Percentiles rank a stretch among this genome's conserved stretches.
phyloP scores from a whole-genome alignment of 2,888 invertebrate genomes.

The Tipula lateralis region DNA sequence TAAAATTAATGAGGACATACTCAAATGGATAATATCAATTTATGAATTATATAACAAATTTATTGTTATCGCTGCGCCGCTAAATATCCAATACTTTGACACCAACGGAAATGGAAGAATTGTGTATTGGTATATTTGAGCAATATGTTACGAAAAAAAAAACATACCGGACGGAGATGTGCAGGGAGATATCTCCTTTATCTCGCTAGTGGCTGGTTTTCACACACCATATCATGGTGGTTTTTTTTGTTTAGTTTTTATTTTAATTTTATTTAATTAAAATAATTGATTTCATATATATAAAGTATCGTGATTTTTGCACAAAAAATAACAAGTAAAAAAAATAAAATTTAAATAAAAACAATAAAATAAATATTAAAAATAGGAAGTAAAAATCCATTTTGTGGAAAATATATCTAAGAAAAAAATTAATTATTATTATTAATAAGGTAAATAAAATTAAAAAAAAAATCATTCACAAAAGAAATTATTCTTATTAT shows the following conservation, averaged over 20 bases:
- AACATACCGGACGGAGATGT: slow-evolving; percentile 1
- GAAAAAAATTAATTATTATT: slow-evolving; percentile 20
- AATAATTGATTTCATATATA: background rate
- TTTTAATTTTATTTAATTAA: slow-evolving; percentile 4
- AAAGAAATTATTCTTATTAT: slow-evolving; percentile 7
- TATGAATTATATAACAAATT: background rate
- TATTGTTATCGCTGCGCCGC: background rate
- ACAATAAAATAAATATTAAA: slow-evolving; percentile 24
- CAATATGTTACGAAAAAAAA: background rate
- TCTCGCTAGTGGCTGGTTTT: background rate
- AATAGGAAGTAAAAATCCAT: slow-evolving; percentile 21
- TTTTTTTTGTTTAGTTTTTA: background rate
- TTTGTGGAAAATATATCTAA: slow-evolving; percentile 11
- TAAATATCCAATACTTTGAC: background rate
- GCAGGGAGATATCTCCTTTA: background rate
- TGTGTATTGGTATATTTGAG: background rate
- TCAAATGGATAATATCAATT: background rate
- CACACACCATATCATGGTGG: background rate
- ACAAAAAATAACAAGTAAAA: background rate
- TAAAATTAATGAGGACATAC: background rate
- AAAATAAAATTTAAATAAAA: slow-evolving; percentile 19
- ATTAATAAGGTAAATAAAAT: slow-evolving; percentile 4
- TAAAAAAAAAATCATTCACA: slow-evolving; percentile 12
- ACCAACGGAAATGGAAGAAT: background rate
- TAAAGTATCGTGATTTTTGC: background rate